These are phyloP conservation scores for Lypha dubia DNA, from an alignment of 2,888 invertebrate genomes.

Conservation along the genomic window DNA sequence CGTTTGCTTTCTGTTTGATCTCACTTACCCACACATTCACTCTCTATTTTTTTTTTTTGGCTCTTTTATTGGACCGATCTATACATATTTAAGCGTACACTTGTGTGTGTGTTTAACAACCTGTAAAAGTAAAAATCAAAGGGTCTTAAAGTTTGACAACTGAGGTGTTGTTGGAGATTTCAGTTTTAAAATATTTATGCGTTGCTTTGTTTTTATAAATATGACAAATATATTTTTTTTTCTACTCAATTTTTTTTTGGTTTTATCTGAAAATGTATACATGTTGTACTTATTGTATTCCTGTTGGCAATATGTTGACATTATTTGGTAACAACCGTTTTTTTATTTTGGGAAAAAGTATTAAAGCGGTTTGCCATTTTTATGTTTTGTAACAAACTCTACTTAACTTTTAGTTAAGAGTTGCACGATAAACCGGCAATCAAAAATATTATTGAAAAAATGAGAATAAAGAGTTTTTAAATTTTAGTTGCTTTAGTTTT, in stretches of 20 bases:
- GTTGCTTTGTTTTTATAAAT: slow-evolving; percentile 29
- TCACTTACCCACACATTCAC: slow-evolving; percentile 39
- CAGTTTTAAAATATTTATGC: slow-evolving; percentile 44
- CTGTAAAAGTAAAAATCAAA: slow-evolving; percentile 64
- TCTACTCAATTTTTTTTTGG: no score
- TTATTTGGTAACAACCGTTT: slow-evolving; percentile 67
- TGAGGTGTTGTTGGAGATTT: slow-evolving; percentile 28
- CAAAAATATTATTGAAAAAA: no score
- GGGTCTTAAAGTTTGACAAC: slow-evolving; percentile 51
- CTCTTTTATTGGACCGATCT: background rate
- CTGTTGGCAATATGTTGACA: slow-evolving; percentile 71
- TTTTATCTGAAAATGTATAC: slow-evolving; percentile 29
- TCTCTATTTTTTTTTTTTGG: background rate
- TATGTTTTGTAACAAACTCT: background rate
- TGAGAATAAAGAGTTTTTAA: no score
- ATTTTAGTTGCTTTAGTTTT: no score
- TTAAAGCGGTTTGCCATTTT: no score
- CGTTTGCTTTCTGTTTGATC: slow-evolving; percentile 69
- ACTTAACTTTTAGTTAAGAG: no score
- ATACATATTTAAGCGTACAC: no score
- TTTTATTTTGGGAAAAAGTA: no score
- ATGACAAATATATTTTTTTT: slow-evolving; percentile 49
- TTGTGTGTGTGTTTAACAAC: slow-evolving; percentile 64
- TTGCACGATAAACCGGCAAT: no score
- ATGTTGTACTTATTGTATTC: slow-evolving; percentile 48